These are phyloP conservation scores for Platycercus adscitus DNA, from an alignment of 2,113 vertebrate genomes.

Conservation along the genomic window DNA sequence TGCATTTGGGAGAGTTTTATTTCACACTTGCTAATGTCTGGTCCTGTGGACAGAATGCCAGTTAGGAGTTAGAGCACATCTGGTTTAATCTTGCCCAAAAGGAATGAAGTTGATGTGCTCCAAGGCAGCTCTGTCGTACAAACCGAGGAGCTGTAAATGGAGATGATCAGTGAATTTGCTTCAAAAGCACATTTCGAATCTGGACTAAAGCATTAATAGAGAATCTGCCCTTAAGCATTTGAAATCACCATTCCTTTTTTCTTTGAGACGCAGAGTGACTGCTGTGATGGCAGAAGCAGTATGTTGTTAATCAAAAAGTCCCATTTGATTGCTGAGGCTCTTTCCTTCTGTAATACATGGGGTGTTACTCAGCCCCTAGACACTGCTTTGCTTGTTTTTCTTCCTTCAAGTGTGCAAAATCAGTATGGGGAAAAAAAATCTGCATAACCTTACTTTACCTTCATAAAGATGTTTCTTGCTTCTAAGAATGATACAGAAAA, in stretches of 20 bases:
- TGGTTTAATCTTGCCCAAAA: background rate
- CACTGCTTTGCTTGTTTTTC: background rate
- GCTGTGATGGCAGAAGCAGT: background rate
- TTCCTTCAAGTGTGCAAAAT: background rate
- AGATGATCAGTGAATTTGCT: background rate
- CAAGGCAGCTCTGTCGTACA: background rate
- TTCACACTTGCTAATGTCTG: background rate
- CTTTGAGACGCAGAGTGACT: background rate
- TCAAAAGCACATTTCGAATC: conserved; percentile 30
- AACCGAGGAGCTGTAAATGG: background rate
- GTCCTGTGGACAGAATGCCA: background rate
- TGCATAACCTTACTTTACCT: background rate
- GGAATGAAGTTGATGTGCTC: background rate
- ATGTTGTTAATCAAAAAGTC: background rate
- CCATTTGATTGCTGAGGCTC: background rate
- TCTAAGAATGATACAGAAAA: background rate
- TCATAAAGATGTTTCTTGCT: background rate
- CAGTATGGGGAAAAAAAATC: background rate
- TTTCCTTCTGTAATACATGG: background rate
- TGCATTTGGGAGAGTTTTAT: background rate
- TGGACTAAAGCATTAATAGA: background rate
- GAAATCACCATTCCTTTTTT: background rate
- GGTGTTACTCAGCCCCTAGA: background rate
- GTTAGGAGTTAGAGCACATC: background rate
- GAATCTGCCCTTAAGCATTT: background rate